Evolutionary conservation across 2,113 vertebrate species (phyloP), one percentile per base, ranked within the genome.

Genomic region (Cryptoleucopteryx plumbea): DNA sequence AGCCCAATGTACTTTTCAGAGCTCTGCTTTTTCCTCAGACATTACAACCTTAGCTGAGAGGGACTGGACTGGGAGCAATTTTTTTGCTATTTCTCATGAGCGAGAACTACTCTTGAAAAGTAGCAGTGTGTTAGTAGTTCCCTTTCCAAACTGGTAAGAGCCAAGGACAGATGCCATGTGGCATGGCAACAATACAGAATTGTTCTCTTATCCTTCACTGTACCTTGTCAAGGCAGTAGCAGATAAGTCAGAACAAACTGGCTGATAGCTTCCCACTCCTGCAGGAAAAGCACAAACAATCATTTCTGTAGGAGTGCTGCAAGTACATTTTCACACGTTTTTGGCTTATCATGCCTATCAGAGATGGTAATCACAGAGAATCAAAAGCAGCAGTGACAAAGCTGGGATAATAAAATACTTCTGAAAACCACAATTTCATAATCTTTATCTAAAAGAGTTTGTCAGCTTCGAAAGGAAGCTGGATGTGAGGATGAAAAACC

Each of bases 211-310:
- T 79, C 62, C 86, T 79, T 71, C 59, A 40, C 31, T 80, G 63
- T 67, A 71, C 81, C 58, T 94, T 91, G 84, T 82, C 73, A 90
- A 85, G 71, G 48, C 92, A 93, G 50, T 52, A 84, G 80, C 50
- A 93, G 91, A 82, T 91, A 95, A 96, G 61, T 27, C 58, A 85
- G 70, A 94, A 94, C 29, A 95, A 93, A 78, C 20, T 77, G 27
- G 15, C 36, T 18, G 58, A 65, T 63, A 90, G 78, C 43, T 93
- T 87, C 53, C 61, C 74, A 48, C 34, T 82, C 22, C 72, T 82
- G 73, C 86, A 93, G 65, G 36, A 79, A 83, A 95, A 92, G 26
- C 22, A 38, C 55, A 86, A 27, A 3, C 14, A 27, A 18, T 66
- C 1, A 19, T 59, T 88, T 89, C 73, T 90, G 16, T 50, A 73